Percentiles rank a stretch among this genome's conserved stretches.
Evolutionary conservation across 2,797 vertebrate genomes (phyloP).

Genomic region (Pipistrellus pygmaeus): DNA sequence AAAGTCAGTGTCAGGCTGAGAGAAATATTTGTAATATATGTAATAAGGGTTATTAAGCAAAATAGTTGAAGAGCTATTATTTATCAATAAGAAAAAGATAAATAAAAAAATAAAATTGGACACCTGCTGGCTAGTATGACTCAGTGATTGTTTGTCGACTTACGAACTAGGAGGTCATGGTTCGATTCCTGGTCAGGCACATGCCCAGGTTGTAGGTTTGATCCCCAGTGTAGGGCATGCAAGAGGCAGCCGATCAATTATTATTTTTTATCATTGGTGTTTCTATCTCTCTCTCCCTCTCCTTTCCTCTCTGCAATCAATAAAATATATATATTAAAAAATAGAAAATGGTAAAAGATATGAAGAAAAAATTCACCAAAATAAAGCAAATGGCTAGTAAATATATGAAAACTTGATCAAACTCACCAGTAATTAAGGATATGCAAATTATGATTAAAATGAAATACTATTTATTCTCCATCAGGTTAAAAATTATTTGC

Average conservation of each 20-base stretch:
- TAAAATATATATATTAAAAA: background rate
- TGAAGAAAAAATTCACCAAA: background rate
- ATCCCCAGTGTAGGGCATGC: too few species aligned
- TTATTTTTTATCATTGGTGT: too few species aligned
- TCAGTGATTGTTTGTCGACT: too few species aligned
- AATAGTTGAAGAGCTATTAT: background rate
- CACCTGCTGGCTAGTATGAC: too few species aligned
- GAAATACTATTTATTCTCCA: background rate
- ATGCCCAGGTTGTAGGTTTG: too few species aligned
- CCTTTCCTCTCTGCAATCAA: too few species aligned
- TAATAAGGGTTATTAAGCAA: background rate
- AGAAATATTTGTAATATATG: background rate
- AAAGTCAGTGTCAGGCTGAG: background rate
- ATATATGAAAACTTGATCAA: background rate
- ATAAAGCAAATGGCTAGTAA: background rate
- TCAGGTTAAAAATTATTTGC: background rate
- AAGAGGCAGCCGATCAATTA: too few species aligned
- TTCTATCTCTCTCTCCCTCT: too few species aligned
- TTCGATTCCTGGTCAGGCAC: too few species aligned
- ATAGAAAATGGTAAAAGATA: background rate
- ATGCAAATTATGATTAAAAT: conserved; percentile 31
- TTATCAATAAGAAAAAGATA: background rate
- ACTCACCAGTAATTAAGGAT: background rate
- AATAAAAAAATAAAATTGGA: background rate
- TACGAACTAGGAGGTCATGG: too few species aligned